Conservation (phyloP, 2,797 vertebrate genomes). For the Dicrostonyx torquatus region DNA sequence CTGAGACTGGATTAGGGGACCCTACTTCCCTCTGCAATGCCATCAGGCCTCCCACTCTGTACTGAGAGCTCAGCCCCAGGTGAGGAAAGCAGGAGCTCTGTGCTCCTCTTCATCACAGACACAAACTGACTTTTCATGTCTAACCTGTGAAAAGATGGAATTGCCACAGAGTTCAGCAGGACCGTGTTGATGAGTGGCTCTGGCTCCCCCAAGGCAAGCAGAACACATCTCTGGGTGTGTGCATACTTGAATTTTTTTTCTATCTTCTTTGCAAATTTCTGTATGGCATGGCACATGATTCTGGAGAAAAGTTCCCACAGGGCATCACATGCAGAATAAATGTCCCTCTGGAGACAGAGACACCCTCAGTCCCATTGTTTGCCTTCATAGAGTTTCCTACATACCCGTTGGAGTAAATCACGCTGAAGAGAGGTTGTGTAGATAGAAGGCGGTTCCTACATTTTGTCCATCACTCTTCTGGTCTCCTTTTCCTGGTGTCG, state of each 20-base stretch:
- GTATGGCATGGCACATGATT: background rate
- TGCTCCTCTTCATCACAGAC: background rate
- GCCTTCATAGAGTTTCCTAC: background rate
- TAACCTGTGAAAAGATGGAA: background rate
- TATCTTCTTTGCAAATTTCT: background rate
- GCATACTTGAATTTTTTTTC: background rate
- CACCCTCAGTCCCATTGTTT: background rate
- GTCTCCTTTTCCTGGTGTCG: background rate
- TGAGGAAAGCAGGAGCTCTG: background rate
- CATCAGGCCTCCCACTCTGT: background rate
- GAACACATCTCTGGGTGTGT: background rate
- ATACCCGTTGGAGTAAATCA: background rate
- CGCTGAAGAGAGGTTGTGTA: background rate
- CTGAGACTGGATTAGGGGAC: background rate
- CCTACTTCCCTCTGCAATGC: background rate
- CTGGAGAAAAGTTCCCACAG: background rate
- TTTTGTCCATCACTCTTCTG: background rate
- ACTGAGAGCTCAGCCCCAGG: background rate
- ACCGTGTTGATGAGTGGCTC: background rate
- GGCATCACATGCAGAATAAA: background rate
- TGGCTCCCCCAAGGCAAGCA: background rate
- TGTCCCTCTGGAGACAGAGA: background rate
- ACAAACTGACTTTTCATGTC: background rate
- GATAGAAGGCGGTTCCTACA: background rate
- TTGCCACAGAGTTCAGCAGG: background rate